Evolutionary conservation across 2,888 invertebrate species (phyloP), one percentile per base, ranked within the genome.

Genomic region (Lasioglossum figueresi): DNA sequence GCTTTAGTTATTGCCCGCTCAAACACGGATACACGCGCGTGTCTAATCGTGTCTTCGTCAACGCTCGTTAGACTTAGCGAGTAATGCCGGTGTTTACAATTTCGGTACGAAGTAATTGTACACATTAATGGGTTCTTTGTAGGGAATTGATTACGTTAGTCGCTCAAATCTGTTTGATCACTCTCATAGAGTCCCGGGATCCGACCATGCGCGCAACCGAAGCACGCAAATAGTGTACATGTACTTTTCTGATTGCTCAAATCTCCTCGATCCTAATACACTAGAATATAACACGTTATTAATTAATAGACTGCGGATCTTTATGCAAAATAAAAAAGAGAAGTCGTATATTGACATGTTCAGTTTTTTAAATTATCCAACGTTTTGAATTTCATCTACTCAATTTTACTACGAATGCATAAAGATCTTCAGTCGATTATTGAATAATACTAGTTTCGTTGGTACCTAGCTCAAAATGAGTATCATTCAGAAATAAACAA

Each of bases 61-160:
- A 43, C 10, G 45, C 31, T 23, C 40, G 5, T 63, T 43, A 27
- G 19, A 63, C 37, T n/a, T 14, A 5, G 19, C 19, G 37, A 37
- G n/a, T 37, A 52, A 74, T 37, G 31, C n/a, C 37, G n/a, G n/a
- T 74, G 74, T 56, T 56, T 74, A 37, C 34, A 37, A 40, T 40
- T 71, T 43, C 40, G 40, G 40, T n/a, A 71, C 43, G 16, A 71
- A 43, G 66, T 66, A 66, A 66, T 66, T 66, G 66, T 66, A 66
- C 66, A 66, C 66, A 66, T 34, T 66, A 66, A 66, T 66, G 19
- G 66, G 66, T 66, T 66, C 66, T 66, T 66, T 34, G 66, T 66
- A 23, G 23, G 37, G 23, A 19, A 23, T 10, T 68, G 37, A 37
- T 12, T n/a, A 10, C 68, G 37, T 68, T 68, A 37, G 66, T 23